A percentile compares a stretch with the other conserved stretches of the same genome.
Conservation (phyloP, 2,888 invertebrate species). For the Archips crataeganus region DNA sequence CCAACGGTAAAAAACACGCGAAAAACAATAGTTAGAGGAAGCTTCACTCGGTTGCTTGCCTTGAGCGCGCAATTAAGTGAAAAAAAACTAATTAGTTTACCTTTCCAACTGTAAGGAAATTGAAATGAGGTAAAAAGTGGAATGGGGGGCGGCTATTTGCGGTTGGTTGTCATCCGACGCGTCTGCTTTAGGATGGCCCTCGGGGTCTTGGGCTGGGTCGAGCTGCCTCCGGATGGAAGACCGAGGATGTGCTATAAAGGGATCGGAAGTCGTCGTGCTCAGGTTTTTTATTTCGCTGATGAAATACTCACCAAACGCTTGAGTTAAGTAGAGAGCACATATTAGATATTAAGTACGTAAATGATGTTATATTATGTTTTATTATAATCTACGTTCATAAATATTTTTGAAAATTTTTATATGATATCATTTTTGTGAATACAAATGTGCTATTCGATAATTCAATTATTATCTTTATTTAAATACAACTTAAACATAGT, state of each 20-base stretch:
- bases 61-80: slow-evolving; percentile 73
- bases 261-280: background rate
- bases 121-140: slow-evolving; percentile 59
- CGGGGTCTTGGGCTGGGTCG: background rate
- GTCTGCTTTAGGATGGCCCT: background rate
- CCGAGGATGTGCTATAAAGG: slow-evolving; percentile 3
- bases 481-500: too few species aligned
- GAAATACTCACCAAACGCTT: background rate
- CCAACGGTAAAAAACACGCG: slow-evolving; percentile 43
- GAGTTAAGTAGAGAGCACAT: too few species aligned
- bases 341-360: too few species aligned
- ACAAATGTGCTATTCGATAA: too few species aligned
- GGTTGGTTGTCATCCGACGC: slow-evolving; percentile 2
- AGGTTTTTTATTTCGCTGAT: background rate
- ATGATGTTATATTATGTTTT: too few species aligned
- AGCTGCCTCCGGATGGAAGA: background rate
- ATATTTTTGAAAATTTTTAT: too few species aligned
- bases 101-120: slow-evolving; percentile 77
- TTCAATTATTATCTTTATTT: too few species aligned
- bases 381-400: too few species aligned
- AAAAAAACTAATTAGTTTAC: slow-evolving; percentile 76
- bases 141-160: slow-evolving; percentile 19
- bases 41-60: slow-evolving; percentile 75
- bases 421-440: too few species aligned
- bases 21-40: slow-evolving; percentile 70